Evolutionary conservation across 2,113 vertebrate species (phyloP).

Genomic region (Polypterus bichir): DNA sequence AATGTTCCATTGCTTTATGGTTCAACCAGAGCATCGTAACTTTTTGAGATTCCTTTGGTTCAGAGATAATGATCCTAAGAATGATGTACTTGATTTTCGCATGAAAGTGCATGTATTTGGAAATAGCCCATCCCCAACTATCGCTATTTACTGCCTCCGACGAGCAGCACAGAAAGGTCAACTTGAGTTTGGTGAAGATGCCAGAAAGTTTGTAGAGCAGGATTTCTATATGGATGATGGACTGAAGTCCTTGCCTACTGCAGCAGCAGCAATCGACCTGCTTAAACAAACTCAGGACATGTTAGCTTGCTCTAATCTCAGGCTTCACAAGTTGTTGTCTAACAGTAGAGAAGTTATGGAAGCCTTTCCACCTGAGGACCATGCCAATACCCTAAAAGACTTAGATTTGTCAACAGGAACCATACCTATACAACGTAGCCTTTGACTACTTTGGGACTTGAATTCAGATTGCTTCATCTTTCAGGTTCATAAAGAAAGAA

Average conservation of each 20-base stretch:
- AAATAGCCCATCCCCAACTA: neutral
- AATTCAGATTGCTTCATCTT: too few species aligned
- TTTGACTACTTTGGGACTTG: too few species aligned
- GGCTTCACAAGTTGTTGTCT: neutral
- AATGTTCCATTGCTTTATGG: conserved; percentile 4
- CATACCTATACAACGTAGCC: too few species aligned
- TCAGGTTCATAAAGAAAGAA: too few species aligned
- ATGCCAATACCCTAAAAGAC: too few species aligned
- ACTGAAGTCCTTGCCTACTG: neutral
- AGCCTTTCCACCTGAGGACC: too few species aligned
- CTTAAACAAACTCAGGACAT: neutral
- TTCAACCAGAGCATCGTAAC: neutral
- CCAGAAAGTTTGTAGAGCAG: neutral
- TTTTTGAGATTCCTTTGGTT: neutral
- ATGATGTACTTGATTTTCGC: conserved; percentile 4
- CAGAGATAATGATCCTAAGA: conserved; percentile 2
- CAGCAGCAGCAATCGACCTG: neutral
- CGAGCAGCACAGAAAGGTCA: neutral
- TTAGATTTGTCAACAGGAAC: too few species aligned
- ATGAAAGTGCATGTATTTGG: neutral
- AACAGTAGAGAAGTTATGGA: too few species aligned
- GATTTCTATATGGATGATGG: conserved; percentile 1
- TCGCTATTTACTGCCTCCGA: too few species aligned
- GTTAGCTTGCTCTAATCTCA: neutral
- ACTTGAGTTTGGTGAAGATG: neutral